phyloP scores from a whole-genome alignment of 2,888 invertebrate genomes.

The Anorthoa munda region DNA sequence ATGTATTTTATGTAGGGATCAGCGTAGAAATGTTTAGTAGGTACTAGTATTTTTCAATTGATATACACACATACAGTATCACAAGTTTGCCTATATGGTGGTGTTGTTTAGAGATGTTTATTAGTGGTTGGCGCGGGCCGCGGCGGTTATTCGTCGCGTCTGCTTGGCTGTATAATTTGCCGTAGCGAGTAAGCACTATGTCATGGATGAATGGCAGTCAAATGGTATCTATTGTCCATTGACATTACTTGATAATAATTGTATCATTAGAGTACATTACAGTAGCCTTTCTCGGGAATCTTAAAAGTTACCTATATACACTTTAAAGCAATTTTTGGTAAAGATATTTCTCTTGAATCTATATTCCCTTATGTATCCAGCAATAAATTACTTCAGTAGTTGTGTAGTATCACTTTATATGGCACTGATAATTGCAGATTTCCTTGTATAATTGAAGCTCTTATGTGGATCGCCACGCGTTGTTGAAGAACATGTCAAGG shows the following conservation, averaged over 20 bases:
- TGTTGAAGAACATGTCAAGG: conserved; percentile 62
- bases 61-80: conserved; percentile 88
- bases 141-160: conserved; percentile 82
- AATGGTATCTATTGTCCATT: conserved; percentile 91
- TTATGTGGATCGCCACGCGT: conserved; percentile 57
- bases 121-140: conserved; percentile 81
- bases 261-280: conserved; percentile 91
- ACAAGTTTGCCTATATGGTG: conserved; percentile 88
- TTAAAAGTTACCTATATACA: conserved; percentile 91
- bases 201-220: conserved; percentile 88
- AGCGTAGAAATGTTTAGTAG: conserved; percentile 87
- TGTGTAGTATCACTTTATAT: conserved; percentile 86
- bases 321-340: conserved; percentile 89
- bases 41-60: conserved; percentile 88
- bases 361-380: conserved; percentile 91
- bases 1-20: conserved; percentile 89
- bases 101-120: conserved; percentile 88
- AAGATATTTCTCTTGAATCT: conserved; percentile 90
- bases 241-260: conserved; percentile 91
- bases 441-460: conserved; percentile 63
- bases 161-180: conserved; percentile 88
- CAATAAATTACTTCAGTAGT: conserved; percentile 90
- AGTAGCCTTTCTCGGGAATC: conserved; percentile 90
- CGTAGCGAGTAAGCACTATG: conserved; percentile 88
- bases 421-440: conserved; percentile 77